phyloP scores from a whole-genome alignment of 2,888 invertebrate genomes.

The Electrophaes corylata region DNA sequence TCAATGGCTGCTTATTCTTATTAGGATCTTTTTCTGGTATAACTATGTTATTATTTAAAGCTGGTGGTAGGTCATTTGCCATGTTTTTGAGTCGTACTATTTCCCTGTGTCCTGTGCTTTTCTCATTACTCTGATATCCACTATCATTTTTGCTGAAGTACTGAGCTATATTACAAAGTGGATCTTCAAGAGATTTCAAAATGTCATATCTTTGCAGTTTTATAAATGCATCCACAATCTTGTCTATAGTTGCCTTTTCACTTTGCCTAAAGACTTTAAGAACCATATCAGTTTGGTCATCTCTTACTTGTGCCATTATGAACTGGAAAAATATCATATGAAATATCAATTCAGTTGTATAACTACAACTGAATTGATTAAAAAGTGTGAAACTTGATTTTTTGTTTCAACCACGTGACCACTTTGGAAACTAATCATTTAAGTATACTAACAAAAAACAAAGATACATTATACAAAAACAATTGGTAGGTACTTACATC shows the following conservation, averaged over 20 bases:
- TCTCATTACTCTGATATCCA: slow-evolving; percentile 72
- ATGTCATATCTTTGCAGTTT: slow-evolving; percentile 81
- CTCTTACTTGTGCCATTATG: slow-evolving; percentile 79
- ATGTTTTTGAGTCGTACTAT: slow-evolving; percentile 69
- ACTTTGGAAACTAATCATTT: no score
- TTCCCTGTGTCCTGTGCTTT: slow-evolving; percentile 60
- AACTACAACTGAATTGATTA: no score
- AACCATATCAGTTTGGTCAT: slow-evolving; percentile 82
- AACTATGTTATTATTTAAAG: slow-evolving; percentile 64
- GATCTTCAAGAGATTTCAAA: slow-evolving; percentile 75
- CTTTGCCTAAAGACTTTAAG: slow-evolving; percentile 80
- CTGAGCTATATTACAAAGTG: slow-evolving; percentile 64
- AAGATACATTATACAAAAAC: background rate
- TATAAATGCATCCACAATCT: slow-evolving; percentile 75
- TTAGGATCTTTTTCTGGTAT: slow-evolving; percentile 56
- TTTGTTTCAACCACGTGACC: no score
- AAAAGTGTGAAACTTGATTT: no score
- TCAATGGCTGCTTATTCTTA: slow-evolving; percentile 54
- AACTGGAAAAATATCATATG: slow-evolving; percentile 71
- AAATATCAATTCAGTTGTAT: no score
- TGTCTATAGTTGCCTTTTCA: slow-evolving; percentile 80
- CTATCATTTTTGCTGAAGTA: slow-evolving; percentile 73
- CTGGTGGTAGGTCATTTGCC: slow-evolving; percentile 69
- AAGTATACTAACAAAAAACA: no score
- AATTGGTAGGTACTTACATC: slow-evolving; percentile 61